phyloP scores from a whole-genome alignment of 2,888 invertebrate species.

The Drosophila ustulata region DNA sequence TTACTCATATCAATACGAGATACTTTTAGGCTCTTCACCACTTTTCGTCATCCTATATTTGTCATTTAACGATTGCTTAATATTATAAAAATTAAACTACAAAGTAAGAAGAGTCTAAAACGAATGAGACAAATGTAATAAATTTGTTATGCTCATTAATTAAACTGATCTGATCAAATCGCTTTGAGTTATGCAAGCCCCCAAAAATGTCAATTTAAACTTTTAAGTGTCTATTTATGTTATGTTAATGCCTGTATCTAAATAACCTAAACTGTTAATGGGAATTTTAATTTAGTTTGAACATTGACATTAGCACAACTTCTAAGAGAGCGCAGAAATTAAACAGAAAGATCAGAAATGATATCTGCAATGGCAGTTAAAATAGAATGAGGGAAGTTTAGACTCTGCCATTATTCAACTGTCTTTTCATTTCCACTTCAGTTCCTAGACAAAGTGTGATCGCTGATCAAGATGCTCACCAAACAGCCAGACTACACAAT shows the following conservation, averaged over 20 bases:
- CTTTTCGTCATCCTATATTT: not conserved
- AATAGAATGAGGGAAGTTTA: not conserved
- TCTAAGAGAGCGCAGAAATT: not conserved
- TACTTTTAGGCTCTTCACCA: not conserved
- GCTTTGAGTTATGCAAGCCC: not conserved
- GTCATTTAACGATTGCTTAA: not conserved
- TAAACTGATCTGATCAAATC: not conserved
- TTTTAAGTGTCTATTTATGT: not conserved
- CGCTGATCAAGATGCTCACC: conserved; percentile 55
- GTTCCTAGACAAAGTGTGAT: conserved; percentile 56
- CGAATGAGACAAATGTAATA: not conserved
- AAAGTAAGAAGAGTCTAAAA: not conserved
- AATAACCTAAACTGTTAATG: conserved; percentile 1
- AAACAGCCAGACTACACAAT: conserved; percentile 82
- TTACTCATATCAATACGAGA: not conserved
- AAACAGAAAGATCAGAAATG: not conserved
- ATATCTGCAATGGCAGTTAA: not conserved
- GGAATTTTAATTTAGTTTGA: not conserved
- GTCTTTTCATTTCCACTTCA: conserved; percentile 25
- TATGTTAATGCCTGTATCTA: not conserved
- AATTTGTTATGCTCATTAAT: not conserved
- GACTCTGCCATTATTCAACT: conserved; percentile 1
- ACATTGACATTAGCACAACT: not conserved
- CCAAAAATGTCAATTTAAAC: not conserved
- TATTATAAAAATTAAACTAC: not conserved